Percentiles rank a stretch among this genome's conserved stretches.
phyloP scores from a whole-genome alignment of 2,797 vertebrate species.

The Typhlichthys eigenmanni region DNA sequence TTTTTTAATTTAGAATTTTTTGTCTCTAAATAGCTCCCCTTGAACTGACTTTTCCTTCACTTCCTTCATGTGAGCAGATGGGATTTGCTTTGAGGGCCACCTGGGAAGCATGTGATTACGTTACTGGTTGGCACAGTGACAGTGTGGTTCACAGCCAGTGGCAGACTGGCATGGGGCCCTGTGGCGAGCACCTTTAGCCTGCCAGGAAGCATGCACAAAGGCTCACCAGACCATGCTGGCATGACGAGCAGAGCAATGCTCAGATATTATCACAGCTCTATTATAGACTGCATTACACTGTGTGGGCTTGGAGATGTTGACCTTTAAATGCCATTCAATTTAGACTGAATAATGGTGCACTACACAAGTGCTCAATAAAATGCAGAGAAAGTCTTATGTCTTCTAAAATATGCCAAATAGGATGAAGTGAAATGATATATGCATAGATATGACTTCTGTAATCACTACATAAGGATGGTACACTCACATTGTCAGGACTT shows the following conservation, averaged over 20 bases:
- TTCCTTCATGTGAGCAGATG: slow-evolving; percentile 43
- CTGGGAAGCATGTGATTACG: slow-evolving; percentile 18
- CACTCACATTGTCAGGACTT: slow-evolving; percentile 97
- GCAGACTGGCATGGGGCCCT: slow-evolving; percentile 19
- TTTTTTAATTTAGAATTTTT: background rate
- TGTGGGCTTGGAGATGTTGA: too few relatives aligned
- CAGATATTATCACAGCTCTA: too few relatives aligned
- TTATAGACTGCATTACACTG: too few relatives aligned
- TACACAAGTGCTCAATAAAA: too few relatives aligned
- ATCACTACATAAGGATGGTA: too few relatives aligned
- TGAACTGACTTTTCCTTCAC: slow-evolving; percentile 60
- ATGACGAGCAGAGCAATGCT: background rate
- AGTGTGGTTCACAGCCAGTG: slow-evolving; percentile 29
- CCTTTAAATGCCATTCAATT: too few relatives aligned
- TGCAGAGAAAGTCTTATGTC: too few relatives aligned
- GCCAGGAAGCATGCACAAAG: slow-evolving; percentile 27
- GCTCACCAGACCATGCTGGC: slow-evolving; percentile 45
- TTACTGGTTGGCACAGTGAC: slow-evolving; percentile 37
- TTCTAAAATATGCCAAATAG: too few relatives aligned
- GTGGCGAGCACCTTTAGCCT: slow-evolving; percentile 24
- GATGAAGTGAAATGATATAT: background rate
- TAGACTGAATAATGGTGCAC: too few relatives aligned
- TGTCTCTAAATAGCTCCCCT: slow-evolving; percentile 68
- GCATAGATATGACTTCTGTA: too few relatives aligned
- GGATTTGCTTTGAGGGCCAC: slow-evolving; percentile 53